Conservation (phyloP, 2,797 vertebrate species). For the Anguilla megastoma region DNA sequence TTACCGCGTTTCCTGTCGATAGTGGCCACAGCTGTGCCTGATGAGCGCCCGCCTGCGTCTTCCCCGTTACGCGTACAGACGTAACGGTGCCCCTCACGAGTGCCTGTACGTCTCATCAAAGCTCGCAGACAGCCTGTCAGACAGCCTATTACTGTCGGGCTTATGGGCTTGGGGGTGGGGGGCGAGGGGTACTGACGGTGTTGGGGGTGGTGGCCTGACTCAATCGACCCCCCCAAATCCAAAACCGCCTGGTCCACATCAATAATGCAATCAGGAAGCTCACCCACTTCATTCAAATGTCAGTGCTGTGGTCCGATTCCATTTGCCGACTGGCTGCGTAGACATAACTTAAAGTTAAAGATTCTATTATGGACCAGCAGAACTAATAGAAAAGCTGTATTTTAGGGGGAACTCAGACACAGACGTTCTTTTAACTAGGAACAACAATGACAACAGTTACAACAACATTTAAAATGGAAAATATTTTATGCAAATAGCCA, state of each 20-base stretch:
- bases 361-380: constrained; percentile 39
- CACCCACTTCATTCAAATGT: constrained; percentile 72
- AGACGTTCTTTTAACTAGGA: background rate
- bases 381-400: constrained; percentile 39
- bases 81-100: constrained; percentile 42
- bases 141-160: constrained; percentile 64
- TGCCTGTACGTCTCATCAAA: constrained; percentile 69
- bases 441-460: background rate
- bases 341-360: constrained; percentile 36
- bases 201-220: background rate
- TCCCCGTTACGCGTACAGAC: background rate
- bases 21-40: constrained; percentile 71
- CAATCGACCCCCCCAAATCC: background rate
- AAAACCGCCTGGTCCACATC: constrained; percentile 49
- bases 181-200: background rate
- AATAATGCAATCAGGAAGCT: constrained; percentile 68
- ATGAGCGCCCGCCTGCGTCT: constrained; percentile 37
- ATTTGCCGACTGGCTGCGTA: constrained; percentile 41
- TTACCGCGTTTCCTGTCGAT: constrained; percentile 50
- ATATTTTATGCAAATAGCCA: background rate
- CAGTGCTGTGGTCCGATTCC: constrained; percentile 62
- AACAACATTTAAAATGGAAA: background rate
- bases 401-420: constrained; percentile 2
- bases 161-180: constrained; percentile 55
- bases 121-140: constrained; percentile 55